phyloP scores from a whole-genome alignment of 2,888 invertebrate genomes.

The Rosalia funebris region DNA sequence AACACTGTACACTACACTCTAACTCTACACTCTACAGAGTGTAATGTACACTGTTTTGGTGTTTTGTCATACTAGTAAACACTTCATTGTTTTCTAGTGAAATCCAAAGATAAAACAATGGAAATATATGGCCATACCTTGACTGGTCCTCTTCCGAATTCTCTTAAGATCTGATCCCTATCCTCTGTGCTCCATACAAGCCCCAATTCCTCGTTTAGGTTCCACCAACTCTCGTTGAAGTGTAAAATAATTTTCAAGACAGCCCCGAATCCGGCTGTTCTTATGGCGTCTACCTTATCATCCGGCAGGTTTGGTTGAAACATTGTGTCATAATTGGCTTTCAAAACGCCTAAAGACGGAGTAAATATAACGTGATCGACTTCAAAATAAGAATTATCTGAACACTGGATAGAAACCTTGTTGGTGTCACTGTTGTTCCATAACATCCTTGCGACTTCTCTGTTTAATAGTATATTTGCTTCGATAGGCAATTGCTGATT shows the following conservation, averaged over 20 bases:
- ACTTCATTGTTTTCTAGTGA: too few relatives aligned
- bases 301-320: conserved; percentile 44
- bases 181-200: conserved; percentile 48
- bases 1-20: too few relatives aligned
- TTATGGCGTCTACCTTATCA: conserved; percentile 44
- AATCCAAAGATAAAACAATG: too few relatives aligned
- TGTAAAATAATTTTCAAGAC: conserved; percentile 45
- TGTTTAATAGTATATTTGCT: conserved; percentile 47
- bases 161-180: conserved; percentile 42
- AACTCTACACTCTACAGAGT: too few relatives aligned
- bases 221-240: conserved; percentile 47
- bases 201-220: conserved; percentile 25
- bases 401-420: conserved; percentile 56
- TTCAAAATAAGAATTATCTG: conserved; percentile 64
- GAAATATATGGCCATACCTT: too few relatives aligned
- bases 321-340: conserved; percentile 39
- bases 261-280: conserved; percentile 47
- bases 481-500: conserved; percentile 43
- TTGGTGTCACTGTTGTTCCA: conserved; percentile 29
- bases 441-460: conserved; percentile 44
- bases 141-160: conserved; percentile 4
- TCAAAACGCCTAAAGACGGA: conserved; percentile 50
- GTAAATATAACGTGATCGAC: conserved; percentile 75
- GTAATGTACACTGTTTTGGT: too few relatives aligned
- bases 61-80: too few relatives aligned